Conservation (phyloP, 1,140 invertebrate species). For the Eulimnadia texana region DNA sequence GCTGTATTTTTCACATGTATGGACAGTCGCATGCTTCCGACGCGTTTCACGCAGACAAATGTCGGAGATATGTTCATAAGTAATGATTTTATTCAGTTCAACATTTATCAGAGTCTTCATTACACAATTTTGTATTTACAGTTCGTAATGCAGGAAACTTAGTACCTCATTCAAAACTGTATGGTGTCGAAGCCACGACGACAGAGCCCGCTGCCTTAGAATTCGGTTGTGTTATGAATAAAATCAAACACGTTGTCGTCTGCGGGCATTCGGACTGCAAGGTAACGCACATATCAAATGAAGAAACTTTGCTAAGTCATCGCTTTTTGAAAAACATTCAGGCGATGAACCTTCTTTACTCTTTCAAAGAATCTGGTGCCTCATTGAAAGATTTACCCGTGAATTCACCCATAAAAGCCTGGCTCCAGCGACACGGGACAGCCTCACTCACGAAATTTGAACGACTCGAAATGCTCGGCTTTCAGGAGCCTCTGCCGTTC, state of each 20-base stretch:
- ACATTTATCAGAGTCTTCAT: background rate
- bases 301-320: background rate
- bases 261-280: conserved; percentile 96
- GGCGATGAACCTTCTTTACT: conserved; percentile 85
- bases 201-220: conserved; percentile 90
- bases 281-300: conserved; percentile 26
- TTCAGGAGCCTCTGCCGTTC: conserved; percentile 60
- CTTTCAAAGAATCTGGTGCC: conserved; percentile 57
- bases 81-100: conserved; percentile 26
- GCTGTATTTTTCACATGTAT: conserved; percentile 94
- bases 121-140: conserved; percentile 31
- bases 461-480: conserved; percentile 49
- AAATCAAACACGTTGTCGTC: conserved; percentile 83
- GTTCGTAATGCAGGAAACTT: conserved; percentile 89
- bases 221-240: conserved; percentile 81
- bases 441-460: conserved; percentile 69
- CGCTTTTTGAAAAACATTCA: conserved; percentile 21
- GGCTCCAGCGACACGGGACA: conserved; percentile 74
- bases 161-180: conserved; percentile 77
- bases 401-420: conserved; percentile 74
- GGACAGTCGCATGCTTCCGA: conserved; percentile 91
- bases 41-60: conserved; percentile 84
- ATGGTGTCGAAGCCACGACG: conserved; percentile 67
- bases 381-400: conserved; percentile 58
- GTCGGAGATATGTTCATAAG: conserved; percentile 95